Evolutionary conservation across 2,113 vertebrate genomes (phyloP).

Genomic region (Caranx melampygus): DNA sequence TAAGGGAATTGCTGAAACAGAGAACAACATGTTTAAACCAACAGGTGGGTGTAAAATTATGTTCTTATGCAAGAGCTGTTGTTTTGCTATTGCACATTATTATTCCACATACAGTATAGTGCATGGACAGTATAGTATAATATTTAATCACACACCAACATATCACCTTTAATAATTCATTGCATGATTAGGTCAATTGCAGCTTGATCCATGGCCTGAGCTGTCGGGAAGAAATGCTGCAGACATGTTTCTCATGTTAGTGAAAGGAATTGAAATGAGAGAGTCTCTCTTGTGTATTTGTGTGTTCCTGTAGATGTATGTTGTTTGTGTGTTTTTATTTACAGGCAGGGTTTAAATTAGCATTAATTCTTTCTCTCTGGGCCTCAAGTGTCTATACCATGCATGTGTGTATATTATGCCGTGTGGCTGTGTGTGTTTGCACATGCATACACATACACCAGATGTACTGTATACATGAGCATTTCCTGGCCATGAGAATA

Average conservation of each 20-base stretch:
- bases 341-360: constrained; percentile 20
- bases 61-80: constrained; percentile 26
- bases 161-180: constrained; percentile 52
- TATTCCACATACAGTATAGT: not conserved
- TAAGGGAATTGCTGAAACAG: constrained; percentile 31
- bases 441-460: not conserved
- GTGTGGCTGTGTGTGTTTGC: not conserved
- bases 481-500: not conserved
- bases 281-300: not conserved
- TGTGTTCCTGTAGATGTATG: constrained; percentile 8
- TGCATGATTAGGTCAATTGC: constrained; percentile 4
- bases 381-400: constrained; percentile 1
- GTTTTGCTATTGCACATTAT: constrained; percentile 4
- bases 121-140: not conserved
- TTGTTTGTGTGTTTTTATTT: constrained; percentile 6
- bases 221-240: not conserved
- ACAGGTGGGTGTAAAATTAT: constrained; percentile 32
- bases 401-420: not conserved
- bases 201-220: constrained; percentile 24
- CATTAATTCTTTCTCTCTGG: constrained; percentile 2
- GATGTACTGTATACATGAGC: not conserved
- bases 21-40: constrained; percentile 40
- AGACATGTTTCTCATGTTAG: not conserved
- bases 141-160: constrained; percentile 57
- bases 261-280: not conserved